Conservation (phyloP, 2,113 vertebrate species). For the Hymenochirus boettgeri region DNA sequence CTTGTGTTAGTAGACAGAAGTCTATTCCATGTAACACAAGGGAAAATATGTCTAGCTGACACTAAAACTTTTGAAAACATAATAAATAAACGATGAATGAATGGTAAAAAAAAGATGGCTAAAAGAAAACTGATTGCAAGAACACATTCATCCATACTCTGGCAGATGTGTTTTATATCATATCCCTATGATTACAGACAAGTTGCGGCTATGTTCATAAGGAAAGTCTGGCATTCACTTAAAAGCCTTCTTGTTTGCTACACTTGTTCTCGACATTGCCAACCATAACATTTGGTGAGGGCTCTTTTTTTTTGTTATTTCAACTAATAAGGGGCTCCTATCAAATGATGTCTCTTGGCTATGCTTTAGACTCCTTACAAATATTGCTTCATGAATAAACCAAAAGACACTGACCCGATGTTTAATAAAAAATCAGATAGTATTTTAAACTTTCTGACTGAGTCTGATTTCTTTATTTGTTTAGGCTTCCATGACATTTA, state of each 20-base stretch:
- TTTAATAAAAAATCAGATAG: neutral
- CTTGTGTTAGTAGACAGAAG: too few relatives aligned
- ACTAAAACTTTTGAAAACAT: neutral
- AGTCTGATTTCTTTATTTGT: neutral
- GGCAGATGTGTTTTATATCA: constrained; percentile 8
- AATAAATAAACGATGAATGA: neutral
- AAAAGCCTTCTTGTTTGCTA: constrained; percentile 16
- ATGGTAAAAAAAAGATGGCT: neutral
- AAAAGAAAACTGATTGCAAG: neutral
- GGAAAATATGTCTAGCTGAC: too few relatives aligned
- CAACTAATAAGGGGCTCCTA: neutral
- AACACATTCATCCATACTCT: neutral
- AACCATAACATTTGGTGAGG: constrained; percentile 5
- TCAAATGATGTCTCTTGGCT: neutral
- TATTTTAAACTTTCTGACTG: neutral
- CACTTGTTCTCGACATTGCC: constrained; percentile 3
- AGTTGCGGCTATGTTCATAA: constrained; percentile 1
- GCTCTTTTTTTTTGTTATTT: constrained; percentile 6
- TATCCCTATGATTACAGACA: constrained; percentile 14
- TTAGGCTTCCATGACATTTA: neutral
- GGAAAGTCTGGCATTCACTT: constrained; percentile 15
- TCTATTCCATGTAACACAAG: too few relatives aligned
- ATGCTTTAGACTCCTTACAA: neutral
- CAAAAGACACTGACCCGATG: neutral
- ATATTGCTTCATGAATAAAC: neutral